Percentiles rank a stretch among this genome's conserved stretches.
Conservation (phyloP, 2,888 invertebrate species). For the Buathra laborator region DNA sequence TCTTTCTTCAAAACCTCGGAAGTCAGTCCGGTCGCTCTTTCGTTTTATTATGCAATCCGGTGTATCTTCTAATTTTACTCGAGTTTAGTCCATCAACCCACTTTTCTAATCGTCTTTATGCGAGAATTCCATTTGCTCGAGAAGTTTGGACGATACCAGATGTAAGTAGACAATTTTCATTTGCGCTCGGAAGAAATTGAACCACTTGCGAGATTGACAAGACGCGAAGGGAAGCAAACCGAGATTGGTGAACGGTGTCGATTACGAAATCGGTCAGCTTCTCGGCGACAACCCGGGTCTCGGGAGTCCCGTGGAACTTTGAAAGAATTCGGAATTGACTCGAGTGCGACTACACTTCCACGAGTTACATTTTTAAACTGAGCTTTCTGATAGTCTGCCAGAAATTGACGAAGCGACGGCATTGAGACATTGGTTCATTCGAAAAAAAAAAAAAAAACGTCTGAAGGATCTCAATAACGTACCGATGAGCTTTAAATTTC, state of each 20-base stretch:
- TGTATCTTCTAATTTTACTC: conserved; percentile 37
- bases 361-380: conserved; percentile 34
- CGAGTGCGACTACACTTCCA: neutral
- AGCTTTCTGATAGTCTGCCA: conserved; percentile 30
- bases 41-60: conserved; percentile 42
- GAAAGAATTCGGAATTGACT: neutral
- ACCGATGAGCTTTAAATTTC: neutral
- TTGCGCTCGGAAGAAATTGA: conserved; percentile 16
- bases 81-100: conserved; percentile 32
- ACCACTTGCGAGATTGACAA: conserved; percentile 8
- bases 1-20: neutral
- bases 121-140: conserved; percentile 58
- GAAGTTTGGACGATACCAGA: conserved; percentile 24
- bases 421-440: neutral
- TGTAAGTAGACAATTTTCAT: neutral
- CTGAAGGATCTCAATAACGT: neutral
- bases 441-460: neutral
- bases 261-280: conserved; percentile 42
- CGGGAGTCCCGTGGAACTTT: neutral
- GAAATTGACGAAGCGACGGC: conserved; percentile 14
- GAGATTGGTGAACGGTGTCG: conserved; percentile 18
- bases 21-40: neutral
- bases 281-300: conserved; percentile 13
- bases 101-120: conserved; percentile 62
- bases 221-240: neutral